Evolutionary conservation across 1,140 invertebrate species (phyloP), one percentile per base, ranked within the genome.

Genomic region (Hycleus cichorii): DNA sequence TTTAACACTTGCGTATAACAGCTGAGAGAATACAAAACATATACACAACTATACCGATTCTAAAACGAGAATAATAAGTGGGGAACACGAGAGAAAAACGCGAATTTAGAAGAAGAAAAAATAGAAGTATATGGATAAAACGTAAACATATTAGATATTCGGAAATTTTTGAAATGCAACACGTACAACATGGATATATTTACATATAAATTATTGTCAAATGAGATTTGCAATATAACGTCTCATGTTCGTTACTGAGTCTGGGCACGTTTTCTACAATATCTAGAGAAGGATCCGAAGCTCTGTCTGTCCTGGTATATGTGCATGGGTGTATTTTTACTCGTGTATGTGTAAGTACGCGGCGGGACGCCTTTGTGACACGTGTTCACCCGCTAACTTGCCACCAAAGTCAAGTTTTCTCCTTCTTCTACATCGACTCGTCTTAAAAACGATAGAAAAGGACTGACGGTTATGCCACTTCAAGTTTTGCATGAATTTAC

Each of bases 201-300:
- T 71, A 71, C 69, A 71, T 71, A 69, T 71, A 71, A 71, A 71
- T 71, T 71, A 71, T 71, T 71, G 68, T 68, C 69, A 71, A 71
- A 71, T 71, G 68, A 71, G 67, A 71, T 71, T 71, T 71, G 64
- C 69, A 68, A 71, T 69, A 69, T 71, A 69, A 67, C 68, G 66
- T 68, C 54, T 64, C 59, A 42, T 44, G 58, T 45, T 64, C 49
- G 55, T 66, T 62, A 24, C 54, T 42, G 25, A 71, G 60, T 66
- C 68, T 25, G 32, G 48, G 50, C 69, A 71, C 69, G 69, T 71
- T 42, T 53, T 49, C 46, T 60, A 49, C 66, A 63, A 67, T 64
- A 67, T 67, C 64, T 65, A 65, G 65, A 59, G 55, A 50, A 64
- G 64, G 64, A 65, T 67, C 59, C 66, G 53, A 32, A 32, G 32